Conservation (phyloP, 2,888 invertebrate species). For the Chrysotoxum bicinctum region DNA sequence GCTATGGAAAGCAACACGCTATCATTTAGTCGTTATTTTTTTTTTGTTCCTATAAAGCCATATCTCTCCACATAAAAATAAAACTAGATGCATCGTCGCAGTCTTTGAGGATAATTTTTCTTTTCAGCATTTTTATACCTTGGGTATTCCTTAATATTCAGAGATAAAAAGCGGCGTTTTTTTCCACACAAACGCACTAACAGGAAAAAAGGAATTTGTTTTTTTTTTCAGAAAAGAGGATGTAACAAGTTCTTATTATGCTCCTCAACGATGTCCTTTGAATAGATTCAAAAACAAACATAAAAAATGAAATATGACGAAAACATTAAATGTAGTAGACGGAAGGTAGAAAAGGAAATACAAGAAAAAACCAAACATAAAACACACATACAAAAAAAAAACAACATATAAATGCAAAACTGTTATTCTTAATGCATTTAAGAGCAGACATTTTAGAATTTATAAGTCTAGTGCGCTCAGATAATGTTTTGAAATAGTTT, state of each 20-base stretch:
- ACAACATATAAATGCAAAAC: slow-evolving; percentile 14
- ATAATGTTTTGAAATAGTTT: slow-evolving; percentile 18
- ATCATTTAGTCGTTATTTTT: slow-evolving; percentile 47
- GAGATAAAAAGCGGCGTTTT: slow-evolving; percentile 41
- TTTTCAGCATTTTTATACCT: slow-evolving; percentile 33
- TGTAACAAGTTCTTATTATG: slow-evolving; percentile 60
- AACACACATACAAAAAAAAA: slow-evolving; percentile 24
- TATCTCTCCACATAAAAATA: neutral
- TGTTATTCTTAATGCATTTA: slow-evolving; percentile 52
- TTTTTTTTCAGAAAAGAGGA: slow-evolving; percentile 9
- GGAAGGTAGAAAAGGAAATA: neutral
- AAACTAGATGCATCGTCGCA: slow-evolving; percentile 61
- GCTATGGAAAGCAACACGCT: slow-evolving; percentile 34
- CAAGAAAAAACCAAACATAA: neutral
- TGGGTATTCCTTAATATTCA: neutral
- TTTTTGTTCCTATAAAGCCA: slow-evolving; percentile 25
- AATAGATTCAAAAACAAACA: slow-evolving; percentile 20
- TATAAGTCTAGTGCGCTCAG: slow-evolving; percentile 43
- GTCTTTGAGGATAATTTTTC: slow-evolving; percentile 49
- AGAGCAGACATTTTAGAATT: slow-evolving; percentile 49
- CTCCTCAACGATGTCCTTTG: slow-evolving; percentile 55
- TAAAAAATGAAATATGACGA: slow-evolving; percentile 4
- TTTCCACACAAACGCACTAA: slow-evolving; percentile 18
- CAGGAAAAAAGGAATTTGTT: neutral
- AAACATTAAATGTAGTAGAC: slow-evolving; percentile 9